A percentile compares a stretch with the other conserved stretches of the same genome.
Evolutionary conservation across 2,797 vertebrate genomes (phyloP).

Genomic region (Enteromius viviparus): DNA sequence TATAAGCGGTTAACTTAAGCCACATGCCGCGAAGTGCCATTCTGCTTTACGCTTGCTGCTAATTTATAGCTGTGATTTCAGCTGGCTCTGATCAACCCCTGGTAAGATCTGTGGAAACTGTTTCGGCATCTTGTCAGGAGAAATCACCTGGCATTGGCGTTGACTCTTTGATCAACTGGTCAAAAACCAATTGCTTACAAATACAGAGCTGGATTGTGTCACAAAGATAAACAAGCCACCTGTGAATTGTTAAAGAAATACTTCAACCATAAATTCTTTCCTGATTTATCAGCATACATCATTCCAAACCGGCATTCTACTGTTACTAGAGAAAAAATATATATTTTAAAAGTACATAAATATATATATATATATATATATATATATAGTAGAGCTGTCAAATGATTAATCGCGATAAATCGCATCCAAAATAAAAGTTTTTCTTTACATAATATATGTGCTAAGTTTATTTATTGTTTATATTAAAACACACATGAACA

Average conservation of each 20-base stretch:
- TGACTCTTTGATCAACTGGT: constrained; percentile 26
- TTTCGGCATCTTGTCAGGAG: constrained; percentile 75
- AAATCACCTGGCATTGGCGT: constrained; percentile 66
- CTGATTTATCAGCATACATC: not conserved
- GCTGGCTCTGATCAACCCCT: constrained; percentile 74
- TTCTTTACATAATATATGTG: too few species aligned
- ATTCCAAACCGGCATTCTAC: not conserved
- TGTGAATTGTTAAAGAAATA: not conserved
- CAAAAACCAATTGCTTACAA: constrained; percentile 22
- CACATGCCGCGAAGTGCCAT: constrained; percentile 68
- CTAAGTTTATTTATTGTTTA: too few species aligned
- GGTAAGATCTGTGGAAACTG: constrained; percentile 71
- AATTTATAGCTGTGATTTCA: constrained; percentile 73
- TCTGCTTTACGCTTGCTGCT: constrained; percentile 60
- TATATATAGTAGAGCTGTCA: too few species aligned
- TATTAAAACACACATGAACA: too few species aligned
- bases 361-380: too few species aligned
- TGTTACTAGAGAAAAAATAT: not conserved
- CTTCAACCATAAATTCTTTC: not conserved
- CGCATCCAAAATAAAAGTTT: too few species aligned
- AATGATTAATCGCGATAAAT: too few species aligned
- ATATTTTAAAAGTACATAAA: not conserved
- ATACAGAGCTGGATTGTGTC: constrained; percentile 15
- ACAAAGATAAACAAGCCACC: not conserved
- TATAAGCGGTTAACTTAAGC: constrained; percentile 66